These are phyloP conservation scores for Melanargia galathea DNA, from an alignment of 2,888 invertebrate genomes.

Conservation along the genomic window DNA sequence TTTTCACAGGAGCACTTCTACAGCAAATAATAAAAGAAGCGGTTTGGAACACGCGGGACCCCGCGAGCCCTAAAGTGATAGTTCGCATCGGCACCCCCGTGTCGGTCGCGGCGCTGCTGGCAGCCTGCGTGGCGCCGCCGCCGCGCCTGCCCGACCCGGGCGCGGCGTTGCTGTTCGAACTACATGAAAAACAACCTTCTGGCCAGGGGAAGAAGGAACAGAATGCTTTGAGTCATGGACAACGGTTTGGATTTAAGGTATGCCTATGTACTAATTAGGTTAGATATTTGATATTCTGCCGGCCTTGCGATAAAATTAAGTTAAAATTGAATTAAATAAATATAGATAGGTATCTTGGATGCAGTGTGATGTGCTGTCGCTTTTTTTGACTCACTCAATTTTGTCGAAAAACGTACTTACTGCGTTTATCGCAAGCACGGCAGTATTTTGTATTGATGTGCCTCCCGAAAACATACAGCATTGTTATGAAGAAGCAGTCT, in stretches of 20 bases:
- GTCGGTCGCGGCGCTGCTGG: conserved; percentile 81
- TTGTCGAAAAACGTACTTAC: no score
- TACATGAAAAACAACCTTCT: conserved; percentile 69
- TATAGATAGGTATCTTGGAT: no score
- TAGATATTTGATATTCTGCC: no score
- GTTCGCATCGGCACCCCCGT: conserved; percentile 85
- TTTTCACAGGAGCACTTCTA: conserved; percentile 71
- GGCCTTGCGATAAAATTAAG: no score
- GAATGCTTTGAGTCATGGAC: conserved; percentile 51
- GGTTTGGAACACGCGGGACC: conserved; percentile 56
- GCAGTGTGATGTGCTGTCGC: no score
- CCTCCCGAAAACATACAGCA: no score
- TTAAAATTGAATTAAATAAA: no score
- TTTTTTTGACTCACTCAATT: no score
- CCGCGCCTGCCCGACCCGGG: conserved; percentile 83
- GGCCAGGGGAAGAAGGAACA: conserved; percentile 63
- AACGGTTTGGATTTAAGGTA: conserved; percentile 77
- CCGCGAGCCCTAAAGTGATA: conserved; percentile 63
- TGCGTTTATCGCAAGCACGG: no score
- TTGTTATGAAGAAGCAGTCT: no score
- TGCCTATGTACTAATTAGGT: no score
- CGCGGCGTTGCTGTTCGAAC: conserved; percentile 80
- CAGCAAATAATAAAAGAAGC: conserved; percentile 80
- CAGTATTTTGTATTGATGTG: no score
- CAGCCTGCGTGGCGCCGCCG: conserved; percentile 81